Percentiles rank a stretch among this genome's conserved stretches.
phyloP scores from a whole-genome alignment of 2,113 vertebrate species.

The Gobiocypris rarus region DNA sequence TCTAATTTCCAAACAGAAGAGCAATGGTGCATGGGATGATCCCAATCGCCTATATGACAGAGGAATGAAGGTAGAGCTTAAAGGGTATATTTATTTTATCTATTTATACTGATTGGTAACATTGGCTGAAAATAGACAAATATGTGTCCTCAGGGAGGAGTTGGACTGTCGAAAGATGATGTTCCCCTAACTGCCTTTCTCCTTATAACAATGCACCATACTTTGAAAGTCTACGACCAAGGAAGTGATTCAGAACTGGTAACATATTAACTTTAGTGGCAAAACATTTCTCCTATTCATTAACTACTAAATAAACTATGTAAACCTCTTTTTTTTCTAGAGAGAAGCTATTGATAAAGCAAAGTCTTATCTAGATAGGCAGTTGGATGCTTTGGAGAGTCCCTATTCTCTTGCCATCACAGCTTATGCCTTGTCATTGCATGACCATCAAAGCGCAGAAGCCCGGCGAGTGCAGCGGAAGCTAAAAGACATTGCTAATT shows the following conservation, averaged over 20 bases:
- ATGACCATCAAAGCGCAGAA: background rate
- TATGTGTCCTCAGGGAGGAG: conserved; percentile 67
- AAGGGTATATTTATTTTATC: background rate
- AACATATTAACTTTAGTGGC: conserved; percentile 26
- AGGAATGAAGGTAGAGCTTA: conserved; percentile 55
- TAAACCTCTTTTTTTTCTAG: conserved; percentile 52
- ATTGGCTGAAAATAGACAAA: background rate
- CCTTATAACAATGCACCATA: conserved; percentile 64
- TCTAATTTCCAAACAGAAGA: conserved; percentile 60
- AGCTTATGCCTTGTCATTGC: conserved; percentile 57
- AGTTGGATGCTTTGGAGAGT: conserved; percentile 45
- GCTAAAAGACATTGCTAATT: conserved; percentile 48
- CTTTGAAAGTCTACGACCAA: conserved; percentile 7
- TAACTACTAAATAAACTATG: background rate
- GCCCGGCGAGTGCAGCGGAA: conserved; percentile 37
- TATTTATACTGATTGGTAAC: background rate
- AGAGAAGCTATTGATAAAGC: conserved; percentile 50
- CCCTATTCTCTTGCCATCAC: conserved; percentile 60
- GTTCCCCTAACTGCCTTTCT: conserved; percentile 73
- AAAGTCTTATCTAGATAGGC: conserved; percentile 37
- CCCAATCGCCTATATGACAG: conserved; percentile 55
- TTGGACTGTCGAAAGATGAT: conserved; percentile 61
- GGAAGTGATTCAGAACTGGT: conserved; percentile 61
- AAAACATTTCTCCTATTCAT: background rate
- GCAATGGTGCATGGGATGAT: conserved; percentile 54